Conservation (phyloP, 2,888 invertebrate species). For the Drosophila neonasuta region DNA sequence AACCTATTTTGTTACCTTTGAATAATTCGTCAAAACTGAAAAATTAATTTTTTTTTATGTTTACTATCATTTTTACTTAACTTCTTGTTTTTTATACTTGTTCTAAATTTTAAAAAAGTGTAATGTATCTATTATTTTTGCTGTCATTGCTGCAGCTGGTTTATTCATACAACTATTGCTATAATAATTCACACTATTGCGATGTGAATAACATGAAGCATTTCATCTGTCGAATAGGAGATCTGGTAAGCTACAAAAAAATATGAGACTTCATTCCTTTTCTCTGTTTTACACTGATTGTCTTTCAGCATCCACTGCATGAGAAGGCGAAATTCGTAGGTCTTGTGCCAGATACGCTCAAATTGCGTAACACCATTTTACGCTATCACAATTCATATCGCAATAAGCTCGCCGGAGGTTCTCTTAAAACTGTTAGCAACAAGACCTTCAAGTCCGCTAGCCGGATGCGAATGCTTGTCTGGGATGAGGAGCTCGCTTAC, state of each 20-base stretch:
- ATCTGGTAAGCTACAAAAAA: conserved; percentile 10
- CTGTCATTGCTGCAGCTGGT: background rate
- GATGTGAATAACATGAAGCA: conserved; percentile 13
- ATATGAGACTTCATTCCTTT: no score
- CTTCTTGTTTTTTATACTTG: background rate
- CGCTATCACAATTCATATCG: conserved; percentile 28
- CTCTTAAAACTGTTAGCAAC: conserved; percentile 14
- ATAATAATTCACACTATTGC: conserved; percentile 38
- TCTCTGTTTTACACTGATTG: background rate
- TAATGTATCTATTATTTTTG: conserved; percentile 7
- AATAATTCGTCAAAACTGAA: background rate
- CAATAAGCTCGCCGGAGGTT: conserved; percentile 39
- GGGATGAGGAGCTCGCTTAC: conserved; percentile 54
- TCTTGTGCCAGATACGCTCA: conserved; percentile 31
- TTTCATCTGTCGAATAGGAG: conserved; percentile 38
- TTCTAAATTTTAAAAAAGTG: conserved; percentile 5
- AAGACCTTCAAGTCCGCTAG: conserved; percentile 33
- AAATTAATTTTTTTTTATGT: background rate
- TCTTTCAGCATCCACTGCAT: background rate
- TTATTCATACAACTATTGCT: conserved; percentile 47
- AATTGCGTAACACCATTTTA: conserved; percentile 10
- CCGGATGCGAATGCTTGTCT: conserved; percentile 46
- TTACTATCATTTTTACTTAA: background rate
- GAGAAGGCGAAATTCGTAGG: conserved; percentile 11
- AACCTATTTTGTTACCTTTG: background rate